Base-by-base conservation (phyloP, 2,888 invertebrate genomes). In the Ptilodon capucinus region DNA sequence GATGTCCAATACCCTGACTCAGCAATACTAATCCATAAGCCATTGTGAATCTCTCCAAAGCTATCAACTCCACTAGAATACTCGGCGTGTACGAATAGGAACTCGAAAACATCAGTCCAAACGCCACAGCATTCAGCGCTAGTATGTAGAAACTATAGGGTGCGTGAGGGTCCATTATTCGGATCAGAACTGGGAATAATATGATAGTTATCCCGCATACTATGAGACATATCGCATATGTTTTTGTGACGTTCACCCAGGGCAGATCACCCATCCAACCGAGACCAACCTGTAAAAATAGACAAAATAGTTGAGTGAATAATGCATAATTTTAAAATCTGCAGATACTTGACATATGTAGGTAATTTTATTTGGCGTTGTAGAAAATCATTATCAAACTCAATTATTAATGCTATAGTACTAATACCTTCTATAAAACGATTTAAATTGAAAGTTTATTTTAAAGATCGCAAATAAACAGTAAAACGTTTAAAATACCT, bases 21-120 rank as follows among this genome's bases (percentile, higher is more conserved):
- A 99, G 87, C 60, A 98, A 91, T 59, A 96, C 94, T 62, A 99
- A 86, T 11, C 98, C 98, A 80, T 98, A 99, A 16, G 97, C 98
- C 84, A 95, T 96, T 7, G 98, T 97, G 79, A 99, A 98, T 59
- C 96, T 93, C 72, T 98, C 97, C 74, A 98, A 84, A 3, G 97
- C 97, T 38, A 98, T 96, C 66, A 98, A 88, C 75, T 97, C 95
- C 19, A 98, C 97, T 63, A 98, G 90, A 70, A 99, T 96, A 71
- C 97, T 96, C 0, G 98, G 97, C 0, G 98, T 97, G 66, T 98
- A 95, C 0, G 97, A 95, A 80, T 97, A 98, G 51, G 95, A 97
- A 70, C 97, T 98, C 32, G 97, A 97, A 78, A 98, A 97, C 71
- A 96, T 96, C 40, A 98, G 91, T 0, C 98, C 98, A 76, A 97